A percentile compares a stretch with the other conserved stretches of the same genome.
phyloP scores from a whole-genome alignment of 2,113 vertebrate genomes.

The Todiramphus chloris region DNA sequence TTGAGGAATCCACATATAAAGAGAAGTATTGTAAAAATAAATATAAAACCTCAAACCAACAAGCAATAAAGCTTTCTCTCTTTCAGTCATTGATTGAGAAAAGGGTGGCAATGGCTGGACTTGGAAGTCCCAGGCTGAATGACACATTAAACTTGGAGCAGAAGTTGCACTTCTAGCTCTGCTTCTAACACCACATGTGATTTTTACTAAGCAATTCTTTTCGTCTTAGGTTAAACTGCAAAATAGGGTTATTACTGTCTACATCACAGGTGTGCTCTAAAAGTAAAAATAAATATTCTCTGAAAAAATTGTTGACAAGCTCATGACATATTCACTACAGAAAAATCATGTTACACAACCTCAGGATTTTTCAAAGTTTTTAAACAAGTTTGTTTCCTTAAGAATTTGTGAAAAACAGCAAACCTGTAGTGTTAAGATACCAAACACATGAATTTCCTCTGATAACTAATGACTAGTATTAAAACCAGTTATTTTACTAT shows the following conservation, averaged over 20 bases:
- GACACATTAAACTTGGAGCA: not conserved
- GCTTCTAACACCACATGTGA: not conserved
- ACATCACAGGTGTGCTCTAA: not conserved
- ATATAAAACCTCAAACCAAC: not conserved
- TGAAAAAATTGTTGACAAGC: not conserved
- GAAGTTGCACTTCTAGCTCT: not conserved
- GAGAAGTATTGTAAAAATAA: not conserved
- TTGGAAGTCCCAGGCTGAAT: slow-evolving; percentile 1
- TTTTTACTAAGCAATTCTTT: not conserved
- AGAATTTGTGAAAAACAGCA: not conserved
- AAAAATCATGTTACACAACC: not conserved
- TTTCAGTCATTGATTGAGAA: not conserved
- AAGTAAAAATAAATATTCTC: not conserved
- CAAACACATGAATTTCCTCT: not conserved
- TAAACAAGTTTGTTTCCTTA: not conserved
- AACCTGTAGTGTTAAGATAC: not conserved
- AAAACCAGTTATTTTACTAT: not conserved
- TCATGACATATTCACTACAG: not conserved
- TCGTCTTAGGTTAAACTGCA: not conserved
- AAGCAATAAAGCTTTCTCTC: not conserved
- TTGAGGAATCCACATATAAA: not conserved
- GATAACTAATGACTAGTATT: not conserved
- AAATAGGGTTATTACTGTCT: not conserved
- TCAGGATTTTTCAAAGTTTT: not conserved
- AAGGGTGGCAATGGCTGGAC: not conserved